Evolutionary conservation across 2,797 vertebrate species (phyloP), one percentile per base, ranked within the genome.

Genomic region (Chelon auratus): DNA sequence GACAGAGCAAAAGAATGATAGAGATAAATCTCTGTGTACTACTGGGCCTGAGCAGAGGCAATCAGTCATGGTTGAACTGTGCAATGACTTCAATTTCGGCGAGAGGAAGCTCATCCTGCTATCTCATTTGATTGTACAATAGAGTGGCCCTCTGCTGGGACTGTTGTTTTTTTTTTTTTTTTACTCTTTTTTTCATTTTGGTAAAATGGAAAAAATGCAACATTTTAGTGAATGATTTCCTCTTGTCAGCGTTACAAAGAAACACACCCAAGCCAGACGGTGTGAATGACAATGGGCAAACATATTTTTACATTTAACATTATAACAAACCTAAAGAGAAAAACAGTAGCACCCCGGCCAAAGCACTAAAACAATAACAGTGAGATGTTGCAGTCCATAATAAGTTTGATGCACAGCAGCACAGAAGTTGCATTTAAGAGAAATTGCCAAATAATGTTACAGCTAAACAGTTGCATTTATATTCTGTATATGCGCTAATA

Each of bases 21-120:
- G 45, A 77, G 75, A 83, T 68, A 65, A 73, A 83, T 83, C 71
- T 67, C 39, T 59, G 63, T 74, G 55, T 77, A 82, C 47, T 64
- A 53, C 52, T 17, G 62, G 63, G 78, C 71, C 67, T 4, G 47
- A 85, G 80, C 81, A 80, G 71, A 91, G 73, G 69, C 80, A 85
- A 89, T 92, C 86, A 84, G 84, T 88, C 81, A 90, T 83, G 78
- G 75, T 67, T 88, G 75, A 90, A 80, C 76, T 86, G 58, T 75
- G 74, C 77, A 68, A 79, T 51, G 77, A 90, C 86, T 90, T 87
- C 78, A 89, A 82, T 88, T 89, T 82, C 79, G 39, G 65, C 9
- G 66, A 81, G 80, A 77, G 72, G 68, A 87, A 87, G 75, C 69
- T 61, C 82, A 83, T 87, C 81, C 69, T 60, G 52, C 77, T 62